Base-by-base conservation (phyloP, 2,113 vertebrate genomes). In the Oreocharis arfaki region DNA sequence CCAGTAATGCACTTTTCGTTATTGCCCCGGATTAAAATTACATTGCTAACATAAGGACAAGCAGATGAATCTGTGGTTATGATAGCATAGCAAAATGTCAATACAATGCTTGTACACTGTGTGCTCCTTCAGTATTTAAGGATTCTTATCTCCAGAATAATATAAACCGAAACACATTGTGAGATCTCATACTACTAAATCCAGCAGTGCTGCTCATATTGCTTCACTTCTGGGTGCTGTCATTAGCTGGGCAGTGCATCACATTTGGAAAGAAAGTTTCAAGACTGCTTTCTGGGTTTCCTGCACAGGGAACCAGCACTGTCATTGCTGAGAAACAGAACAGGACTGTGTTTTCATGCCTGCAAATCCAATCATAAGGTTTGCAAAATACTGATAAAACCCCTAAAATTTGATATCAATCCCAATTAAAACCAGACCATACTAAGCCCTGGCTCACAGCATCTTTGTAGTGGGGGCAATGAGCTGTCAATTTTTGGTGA, bases 1-100 rank as follows among this genome's bases (percentile, higher is more conserved):
- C 50, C 21, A 16, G 85, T 89, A 96, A 97, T 92, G 64, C 87
- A 78, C 56, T 97, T 98, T 76, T 87, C 89, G 90, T 96, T 84
- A 94, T 92, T 97, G 95, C 67, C 84, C 16, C 33, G 76, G 93
- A 96, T 97, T 97, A 96, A 97, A 98, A 97, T 95, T 93, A 97
- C 97, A 98, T 96, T 93, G 91, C 95, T 96, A 97, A 92, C 93
- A 71, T 88, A 96, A 89, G 89, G 84, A 86, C 47, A 84, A 97
- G 77, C 67, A 81, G 96, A 94, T 87, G 91, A 97, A 92, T 96
- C 73, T 89, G 49, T 86, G 96, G 92, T 73, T 91, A 93, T 90
- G 93, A 97, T 68, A 97, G 77, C 84, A 95, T 33, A 93, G 87
- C 82, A 84, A 96, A 96, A 93, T 82, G 47, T 68, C 78, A 89